phyloP scores from a whole-genome alignment of 2,888 invertebrate genomes.

The Drosophila heteroneura region DNA sequence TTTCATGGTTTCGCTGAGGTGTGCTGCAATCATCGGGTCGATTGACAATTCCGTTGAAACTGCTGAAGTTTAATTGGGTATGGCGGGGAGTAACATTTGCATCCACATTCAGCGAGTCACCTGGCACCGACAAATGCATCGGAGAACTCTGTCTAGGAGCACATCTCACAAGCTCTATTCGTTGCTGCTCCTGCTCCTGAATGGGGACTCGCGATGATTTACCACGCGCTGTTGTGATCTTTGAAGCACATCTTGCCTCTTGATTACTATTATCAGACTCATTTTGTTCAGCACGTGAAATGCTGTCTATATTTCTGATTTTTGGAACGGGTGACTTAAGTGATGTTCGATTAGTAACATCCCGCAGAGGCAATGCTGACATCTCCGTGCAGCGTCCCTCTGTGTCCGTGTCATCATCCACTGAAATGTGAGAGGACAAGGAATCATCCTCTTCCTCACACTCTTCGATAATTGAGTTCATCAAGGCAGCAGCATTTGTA shows the following conservation, averaged over 20 bases:
- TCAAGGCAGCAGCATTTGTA: background rate
- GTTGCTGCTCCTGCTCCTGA: constrained; percentile 5
- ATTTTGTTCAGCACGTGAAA: too few relatives aligned
- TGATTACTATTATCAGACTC: background rate
- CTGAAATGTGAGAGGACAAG: constrained; percentile 2
- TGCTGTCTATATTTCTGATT: background rate
- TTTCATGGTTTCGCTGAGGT: constrained; percentile 16
- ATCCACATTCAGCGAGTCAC: background rate
- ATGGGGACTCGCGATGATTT: background rate
- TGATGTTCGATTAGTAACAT: constrained; percentile 23
- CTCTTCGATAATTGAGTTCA: constrained; percentile 43
- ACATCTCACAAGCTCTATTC: constrained; percentile 17
- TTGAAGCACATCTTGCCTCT: background rate
- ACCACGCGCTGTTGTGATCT: background rate
- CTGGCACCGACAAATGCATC: background rate
- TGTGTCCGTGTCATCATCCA: constrained; percentile 2
- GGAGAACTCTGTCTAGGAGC: background rate
- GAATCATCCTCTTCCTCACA: constrained; percentile 22
- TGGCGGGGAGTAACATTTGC: constrained; percentile 21
- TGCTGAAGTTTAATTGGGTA: constrained; percentile 25
- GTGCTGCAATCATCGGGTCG: constrained; percentile 34
- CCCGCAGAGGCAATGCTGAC: constrained; percentile 18
- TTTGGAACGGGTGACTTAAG: background rate
- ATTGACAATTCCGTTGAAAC: constrained; percentile 23
- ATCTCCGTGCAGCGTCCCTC: background rate